Evolutionary conservation across 2,113 vertebrate species (phyloP), one percentile per base, ranked within the genome.

Genomic region (Pyxicephalus adspersus): DNA sequence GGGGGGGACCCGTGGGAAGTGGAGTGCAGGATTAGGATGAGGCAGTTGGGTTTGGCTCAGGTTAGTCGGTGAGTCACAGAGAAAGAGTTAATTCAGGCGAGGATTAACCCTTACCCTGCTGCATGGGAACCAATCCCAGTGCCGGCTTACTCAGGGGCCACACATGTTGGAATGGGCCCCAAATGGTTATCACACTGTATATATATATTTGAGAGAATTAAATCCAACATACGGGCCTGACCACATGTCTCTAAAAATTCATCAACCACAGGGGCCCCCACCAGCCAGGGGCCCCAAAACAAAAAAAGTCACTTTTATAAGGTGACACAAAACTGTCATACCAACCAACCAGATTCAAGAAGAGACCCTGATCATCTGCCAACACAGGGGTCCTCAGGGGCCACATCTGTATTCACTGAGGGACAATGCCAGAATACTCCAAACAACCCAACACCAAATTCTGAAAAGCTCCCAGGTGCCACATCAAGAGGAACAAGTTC

Each of bases 11-110:
- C 34, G 5, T 23, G 66, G 38, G 66, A 29, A 20, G 11, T 4
- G 11, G 38, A 25, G 64, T 22, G 64, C 3, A 17, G 38, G 38
- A 26, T 68, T 26, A 51, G 20, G 5, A 3, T 18, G 8, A 4
- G 23, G 22, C 22, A 9, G 38, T 68, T 68, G 66, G 66, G 66
- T 68, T 68, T 18, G 66, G 22, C 66, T 68, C 31, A 16, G 20
- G 64, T 38, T 38, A 38, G n/a, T 13, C 25, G 51, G 34, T 68
- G 66, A 68, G 38, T 68, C 66, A 68, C 22, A 1, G 5, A 18
- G 16, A 51, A 51, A 3, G 38, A 5, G 66, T 68, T 68, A 68
- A 72, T 20, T 5, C 4, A 6, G 20, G 50, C 0, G 2, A 64
- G 15, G 18, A 54, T 77, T 77, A 64, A 77, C 75, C 23, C 45